A percentile compares a stretch with the other conserved stretches of the same genome.
phyloP scores from a whole-genome alignment of 2,113 vertebrate species.

The Lycaon pictus region DNA sequence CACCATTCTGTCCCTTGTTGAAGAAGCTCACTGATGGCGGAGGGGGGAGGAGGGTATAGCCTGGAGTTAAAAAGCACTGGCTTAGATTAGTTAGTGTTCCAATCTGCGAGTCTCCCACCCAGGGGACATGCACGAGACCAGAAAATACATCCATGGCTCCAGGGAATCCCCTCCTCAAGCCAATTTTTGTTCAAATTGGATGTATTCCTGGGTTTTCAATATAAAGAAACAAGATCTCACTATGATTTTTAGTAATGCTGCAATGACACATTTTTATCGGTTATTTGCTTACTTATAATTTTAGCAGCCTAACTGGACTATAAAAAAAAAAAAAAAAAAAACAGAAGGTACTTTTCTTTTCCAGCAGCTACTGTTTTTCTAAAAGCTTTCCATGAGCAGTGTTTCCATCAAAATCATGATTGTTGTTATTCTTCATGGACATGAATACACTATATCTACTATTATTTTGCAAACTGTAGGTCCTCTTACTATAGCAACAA shows the following conservation, averaged over 20 bases:
- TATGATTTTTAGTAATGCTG: neutral
- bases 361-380: neutral
- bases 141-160: neutral
- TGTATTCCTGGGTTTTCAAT: conserved; percentile 4
- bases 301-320: neutral
- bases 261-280: neutral
- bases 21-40: neutral
- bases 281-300: conserved; percentile 27
- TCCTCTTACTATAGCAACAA: neutral
- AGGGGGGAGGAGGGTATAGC: no score
- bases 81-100: neutral
- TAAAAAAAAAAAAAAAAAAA: neutral
- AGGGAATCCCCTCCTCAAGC: neutral
- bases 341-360: neutral
- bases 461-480: neutral
- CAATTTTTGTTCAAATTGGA: neutral
- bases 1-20: neutral
- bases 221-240: conserved; percentile 37
- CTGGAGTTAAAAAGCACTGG: neutral
- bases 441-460: neutral
- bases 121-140: neutral
- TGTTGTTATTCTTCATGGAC: neutral
- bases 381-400: conserved; percentile 15
- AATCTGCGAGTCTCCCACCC: neutral
- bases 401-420: neutral